Conservation (phyloP, 2,797 vertebrate genomes). For the Emys orbicularis region DNA sequence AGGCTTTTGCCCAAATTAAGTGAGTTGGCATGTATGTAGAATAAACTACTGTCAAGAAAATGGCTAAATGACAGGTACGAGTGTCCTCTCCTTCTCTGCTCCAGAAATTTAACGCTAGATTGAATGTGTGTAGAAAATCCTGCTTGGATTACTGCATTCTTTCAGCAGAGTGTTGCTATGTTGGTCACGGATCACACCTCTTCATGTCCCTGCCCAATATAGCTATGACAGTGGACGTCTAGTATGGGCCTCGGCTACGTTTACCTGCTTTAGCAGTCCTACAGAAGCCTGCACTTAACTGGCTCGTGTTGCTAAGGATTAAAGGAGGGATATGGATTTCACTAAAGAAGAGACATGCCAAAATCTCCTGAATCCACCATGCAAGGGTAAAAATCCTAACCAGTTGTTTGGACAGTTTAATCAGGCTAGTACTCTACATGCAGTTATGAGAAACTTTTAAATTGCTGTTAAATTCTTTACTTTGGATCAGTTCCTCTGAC, state of each 20-base stretch:
- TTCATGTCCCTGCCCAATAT: background rate
- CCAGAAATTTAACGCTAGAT: background rate
- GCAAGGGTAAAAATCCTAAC: background rate
- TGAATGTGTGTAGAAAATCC: background rate
- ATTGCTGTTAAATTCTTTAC: background rate
- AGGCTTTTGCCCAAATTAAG: background rate
- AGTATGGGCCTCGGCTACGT: background rate
- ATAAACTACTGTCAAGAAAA: background rate
- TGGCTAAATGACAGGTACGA: background rate
- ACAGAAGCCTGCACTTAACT: background rate
- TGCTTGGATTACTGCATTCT: background rate
- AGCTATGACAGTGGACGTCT: background rate
- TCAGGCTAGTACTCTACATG: background rate
- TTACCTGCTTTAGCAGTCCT: background rate
- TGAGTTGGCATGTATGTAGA: background rate
- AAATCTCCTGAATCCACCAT: background rate
- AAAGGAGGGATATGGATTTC: background rate
- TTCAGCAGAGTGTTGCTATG: too few relatives aligned
- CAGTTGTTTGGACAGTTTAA: background rate
- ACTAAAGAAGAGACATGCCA: accelerated
- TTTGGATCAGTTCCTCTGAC: background rate
- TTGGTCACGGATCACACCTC: too few relatives aligned
- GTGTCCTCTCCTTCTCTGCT: too few relatives aligned
- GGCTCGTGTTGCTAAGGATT: background rate
- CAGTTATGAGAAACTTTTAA: background rate